A percentile compares a stretch with the other conserved stretches of the same genome.
phyloP scores from a whole-genome alignment of 2,797 vertebrate species.

The Micrastur ruficollis region DNA sequence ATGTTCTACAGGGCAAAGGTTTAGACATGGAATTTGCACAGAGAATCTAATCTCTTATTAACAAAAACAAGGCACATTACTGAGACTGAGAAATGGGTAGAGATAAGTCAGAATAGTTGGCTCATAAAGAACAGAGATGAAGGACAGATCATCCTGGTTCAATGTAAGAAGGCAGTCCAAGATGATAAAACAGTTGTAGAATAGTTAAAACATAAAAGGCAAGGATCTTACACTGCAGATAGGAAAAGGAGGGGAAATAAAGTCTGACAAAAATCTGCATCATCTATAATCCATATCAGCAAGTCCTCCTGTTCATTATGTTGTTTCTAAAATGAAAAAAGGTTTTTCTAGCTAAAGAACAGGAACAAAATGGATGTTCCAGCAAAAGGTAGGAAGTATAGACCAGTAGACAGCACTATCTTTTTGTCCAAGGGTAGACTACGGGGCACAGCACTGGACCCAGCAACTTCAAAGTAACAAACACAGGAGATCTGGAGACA shows the following conservation, averaged over 20 bases:
- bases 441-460: background rate
- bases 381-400: background rate
- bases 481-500: background rate
- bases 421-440: background rate
- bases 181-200: background rate
- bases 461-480: background rate
- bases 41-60: background rate
- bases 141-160: background rate
- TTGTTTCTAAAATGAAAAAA: background rate
- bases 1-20: background rate
- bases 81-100: background rate
- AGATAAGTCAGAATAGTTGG: background rate
- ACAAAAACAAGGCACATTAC: background rate
- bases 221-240: background rate
- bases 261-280: background rate
- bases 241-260: rapidly evolving
- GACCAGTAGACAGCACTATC: background rate
- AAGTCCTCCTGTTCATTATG: background rate
- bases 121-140: background rate
- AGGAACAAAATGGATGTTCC: background rate
- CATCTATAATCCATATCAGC: background rate
- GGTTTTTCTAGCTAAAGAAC: background rate
- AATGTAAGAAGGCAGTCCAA: background rate
- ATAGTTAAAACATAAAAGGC: background rate
- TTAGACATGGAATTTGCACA: background rate